A percentile compares a stretch with the other conserved stretches of the same genome.
These are phyloP conservation scores for Notarius quadriscutis DNA, from an alignment of 2,113 vertebrate species.

Conservation along the genomic window DNA sequence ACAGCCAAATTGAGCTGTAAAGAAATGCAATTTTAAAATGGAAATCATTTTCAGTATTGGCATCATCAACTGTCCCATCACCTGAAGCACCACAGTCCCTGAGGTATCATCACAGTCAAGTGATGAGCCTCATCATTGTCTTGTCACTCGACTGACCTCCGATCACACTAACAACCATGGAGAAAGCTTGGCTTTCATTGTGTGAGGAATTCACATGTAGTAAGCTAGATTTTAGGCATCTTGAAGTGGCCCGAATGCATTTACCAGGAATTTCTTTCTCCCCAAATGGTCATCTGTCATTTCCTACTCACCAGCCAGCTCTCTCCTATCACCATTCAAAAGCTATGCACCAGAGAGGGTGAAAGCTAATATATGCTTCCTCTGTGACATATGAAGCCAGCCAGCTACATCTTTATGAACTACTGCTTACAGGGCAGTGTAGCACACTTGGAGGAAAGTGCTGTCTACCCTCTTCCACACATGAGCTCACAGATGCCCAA, in stretches of 20 bases:
- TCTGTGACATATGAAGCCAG: not conserved
- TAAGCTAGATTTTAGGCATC: not conserved
- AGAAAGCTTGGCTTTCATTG: not conserved
- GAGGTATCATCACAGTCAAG: too few relatives aligned
- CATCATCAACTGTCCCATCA: not conserved
- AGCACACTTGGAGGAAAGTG: not conserved
- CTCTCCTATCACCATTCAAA: not conserved
- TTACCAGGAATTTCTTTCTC: not conserved
- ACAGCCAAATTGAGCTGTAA: not conserved
- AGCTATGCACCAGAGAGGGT: not conserved
- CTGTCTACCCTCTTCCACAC: not conserved
- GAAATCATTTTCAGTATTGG: not conserved
- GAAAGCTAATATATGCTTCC: not conserved
- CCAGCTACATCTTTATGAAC: not conserved
- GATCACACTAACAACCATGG: too few relatives aligned
- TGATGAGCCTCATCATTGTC: too few relatives aligned
- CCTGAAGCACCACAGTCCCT: too few relatives aligned
- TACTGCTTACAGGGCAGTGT: not conserved
- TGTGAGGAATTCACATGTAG: not conserved
- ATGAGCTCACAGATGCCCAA: not conserved
- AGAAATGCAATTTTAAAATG: not conserved
- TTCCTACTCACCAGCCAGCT: not conserved
- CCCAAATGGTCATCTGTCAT: not conserved
- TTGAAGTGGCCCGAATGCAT: not conserved
- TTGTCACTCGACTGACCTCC: too few relatives aligned